Conservation (phyloP, 2,113 vertebrate genomes). For the Hyaena hyaena region DNA sequence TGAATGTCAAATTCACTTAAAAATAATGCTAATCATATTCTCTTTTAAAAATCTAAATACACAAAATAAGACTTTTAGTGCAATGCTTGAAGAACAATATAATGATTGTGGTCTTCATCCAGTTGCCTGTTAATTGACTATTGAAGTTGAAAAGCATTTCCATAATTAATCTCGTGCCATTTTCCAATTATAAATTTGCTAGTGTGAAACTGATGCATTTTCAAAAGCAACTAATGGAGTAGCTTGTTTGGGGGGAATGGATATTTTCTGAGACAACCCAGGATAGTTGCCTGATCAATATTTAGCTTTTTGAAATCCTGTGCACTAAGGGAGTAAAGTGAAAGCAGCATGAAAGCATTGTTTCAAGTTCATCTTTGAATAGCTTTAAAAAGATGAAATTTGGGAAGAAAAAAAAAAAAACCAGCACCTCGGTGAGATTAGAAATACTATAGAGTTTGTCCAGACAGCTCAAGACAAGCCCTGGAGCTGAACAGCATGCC, state of each 20-base stretch:
- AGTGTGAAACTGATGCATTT: conserved; percentile 75
- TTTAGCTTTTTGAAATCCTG: conserved; percentile 47
- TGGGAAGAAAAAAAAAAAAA: neutral
- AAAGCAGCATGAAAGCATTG: neutral
- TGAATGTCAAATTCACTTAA: conserved; percentile 70
- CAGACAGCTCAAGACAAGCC: neutral
- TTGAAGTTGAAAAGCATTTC: conserved; percentile 83
- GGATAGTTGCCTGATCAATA: conserved; percentile 20
- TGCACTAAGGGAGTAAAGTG: neutral
- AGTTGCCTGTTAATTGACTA: conserved; percentile 83
- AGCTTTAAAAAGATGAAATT: conserved; percentile 36
- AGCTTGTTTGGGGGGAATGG: conserved; percentile 37
- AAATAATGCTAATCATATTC: conserved; percentile 46
- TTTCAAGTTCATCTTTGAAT: conserved; percentile 39
- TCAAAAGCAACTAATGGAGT: conserved; percentile 63
- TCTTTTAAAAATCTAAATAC: conserved; percentile 62
- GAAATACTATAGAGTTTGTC: neutral
- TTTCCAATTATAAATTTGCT: conserved; percentile 85
- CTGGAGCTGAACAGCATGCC: neutral
- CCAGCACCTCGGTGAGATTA: neutral
- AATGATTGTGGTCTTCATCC: conserved; percentile 79
- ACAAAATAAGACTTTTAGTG: conserved; percentile 52
- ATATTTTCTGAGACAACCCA: conserved; percentile 52
- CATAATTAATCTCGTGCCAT: conserved; percentile 83
- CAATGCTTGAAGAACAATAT: conserved; percentile 60